Base-by-base conservation (phyloP, 2,113 vertebrate species). In the Gila orcuttii region DNA sequence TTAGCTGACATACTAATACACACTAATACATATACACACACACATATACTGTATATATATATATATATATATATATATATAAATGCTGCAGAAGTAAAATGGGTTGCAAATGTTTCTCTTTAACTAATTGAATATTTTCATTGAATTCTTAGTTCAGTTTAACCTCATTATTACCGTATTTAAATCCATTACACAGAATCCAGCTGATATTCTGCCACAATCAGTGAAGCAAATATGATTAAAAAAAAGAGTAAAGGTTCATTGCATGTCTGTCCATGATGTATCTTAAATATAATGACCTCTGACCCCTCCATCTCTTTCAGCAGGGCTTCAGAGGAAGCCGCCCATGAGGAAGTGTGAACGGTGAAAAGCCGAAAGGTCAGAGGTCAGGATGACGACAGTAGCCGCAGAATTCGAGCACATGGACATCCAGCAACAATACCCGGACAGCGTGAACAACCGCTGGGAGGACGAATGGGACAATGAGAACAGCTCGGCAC, bases 381-480 rank as follows among this genome's bases (percentile, higher is more conserved):
- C 80, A 90, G 84, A 80, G 89, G 92, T 94, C 96, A 97, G 87
- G 92, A 99, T 99, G 97, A 97, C 97, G 47, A 96, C 97, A 62
- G 96, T 99, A 91, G 96, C 97, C 3, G 96, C 96, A 85, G 97
- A 99, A 89, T 96, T 91, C 8, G 98, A 99, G 89, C 97, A 96
- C 91, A 96, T 98, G 91, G 98, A 99, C 91, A 98, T 99, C 92
- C 96, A 97, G 82, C 97, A 97, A 93, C 96, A 98, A 93, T 98
- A 98, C 94, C 97, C 96, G 1, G 97, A 98, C 9, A 96, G 91
- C 8, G 92, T 99, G 90, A 98, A 97, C 95, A 98, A 98, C 94
- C 97, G 97, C 93, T 99, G 97, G 98, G 97, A 99, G 0, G 91
- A 95, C 0, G 98, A 99, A 31, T 99, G 98, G 98, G 97, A 99